Conservation (phyloP, 2,797 vertebrate genomes). For the Sardinella longiceps region DNA sequence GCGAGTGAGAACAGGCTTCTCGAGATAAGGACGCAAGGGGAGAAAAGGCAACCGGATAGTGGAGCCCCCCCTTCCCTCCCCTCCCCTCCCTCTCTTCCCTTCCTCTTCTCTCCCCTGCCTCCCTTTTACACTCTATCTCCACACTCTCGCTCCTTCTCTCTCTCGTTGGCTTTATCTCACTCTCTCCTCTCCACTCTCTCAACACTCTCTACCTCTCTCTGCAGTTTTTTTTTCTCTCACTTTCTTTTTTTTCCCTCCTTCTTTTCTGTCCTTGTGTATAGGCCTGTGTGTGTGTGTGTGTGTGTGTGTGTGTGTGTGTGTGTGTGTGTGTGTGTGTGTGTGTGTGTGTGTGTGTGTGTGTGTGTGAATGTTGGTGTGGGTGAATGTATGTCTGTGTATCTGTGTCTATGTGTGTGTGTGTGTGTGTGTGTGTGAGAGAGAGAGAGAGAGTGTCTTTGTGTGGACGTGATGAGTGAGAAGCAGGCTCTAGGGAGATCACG, state of each 20-base stretch:
- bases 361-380: slow-evolving; percentile 36
- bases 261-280: background rate
- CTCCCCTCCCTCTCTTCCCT: background rate
- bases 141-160: background rate
- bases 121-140: slow-evolving; percentile 12
- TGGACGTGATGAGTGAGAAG: slow-evolving; percentile 73
- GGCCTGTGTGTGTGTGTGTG: slow-evolving; percentile 17
- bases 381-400: slow-evolving; percentile 46
- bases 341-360: slow-evolving; percentile 44
- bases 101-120: too few species aligned
- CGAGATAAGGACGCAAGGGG: slow-evolving; percentile 66
- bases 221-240: background rate
- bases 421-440: slow-evolving; percentile 46
- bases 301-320: slow-evolving; percentile 13
- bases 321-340: slow-evolving; percentile 34
- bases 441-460: slow-evolving; percentile 50
- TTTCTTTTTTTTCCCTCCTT: background rate
- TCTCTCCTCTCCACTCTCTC: slow-evolving; percentile 13
- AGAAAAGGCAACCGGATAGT: slow-evolving; percentile 60
- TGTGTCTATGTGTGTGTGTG: slow-evolving; percentile 32
- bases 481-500: slow-evolving; percentile 68
- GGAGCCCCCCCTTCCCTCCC: background rate
- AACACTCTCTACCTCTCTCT: slow-evolving; percentile 3
- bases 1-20: slow-evolving; percentile 73
- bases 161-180: slow-evolving; percentile 4